Evolutionary conservation across 2,113 vertebrate species (phyloP).

Genomic region (Zapornia atra): DNA sequence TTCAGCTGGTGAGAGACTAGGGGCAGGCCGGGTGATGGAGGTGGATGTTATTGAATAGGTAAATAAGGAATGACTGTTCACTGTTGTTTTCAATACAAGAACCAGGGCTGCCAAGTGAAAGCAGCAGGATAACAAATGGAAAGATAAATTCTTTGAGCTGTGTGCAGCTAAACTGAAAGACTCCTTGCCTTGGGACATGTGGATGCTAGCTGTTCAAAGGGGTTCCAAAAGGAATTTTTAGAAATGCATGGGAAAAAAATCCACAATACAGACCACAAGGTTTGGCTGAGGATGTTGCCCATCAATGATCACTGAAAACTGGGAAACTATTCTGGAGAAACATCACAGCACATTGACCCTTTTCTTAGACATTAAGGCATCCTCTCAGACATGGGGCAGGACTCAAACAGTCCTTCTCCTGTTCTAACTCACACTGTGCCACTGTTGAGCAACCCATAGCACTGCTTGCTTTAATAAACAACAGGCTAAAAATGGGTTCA

Average conservation of each 20-base stretch:
- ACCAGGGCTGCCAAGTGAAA: background rate
- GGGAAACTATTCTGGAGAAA: background rate
- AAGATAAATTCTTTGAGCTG: background rate
- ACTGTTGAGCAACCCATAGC: background rate
- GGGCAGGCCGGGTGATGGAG: background rate
- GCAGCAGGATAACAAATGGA: background rate
- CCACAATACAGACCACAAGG: background rate
- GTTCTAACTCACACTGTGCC: background rate
- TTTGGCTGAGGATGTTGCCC: background rate
- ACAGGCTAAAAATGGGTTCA: background rate
- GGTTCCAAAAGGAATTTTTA: background rate
- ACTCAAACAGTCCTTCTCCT: rapidly evolving
- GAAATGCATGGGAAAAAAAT: background rate
- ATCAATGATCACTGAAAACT: background rate
- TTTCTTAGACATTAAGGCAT: background rate
- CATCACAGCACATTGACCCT: rapidly evolving
- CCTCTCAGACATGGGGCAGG: background rate
- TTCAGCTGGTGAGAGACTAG: background rate
- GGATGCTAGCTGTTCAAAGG: background rate
- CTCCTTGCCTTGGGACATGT: background rate
- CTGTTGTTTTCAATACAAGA: background rate
- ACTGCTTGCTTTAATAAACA: background rate
- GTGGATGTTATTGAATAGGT: background rate
- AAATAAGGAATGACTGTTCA: background rate
- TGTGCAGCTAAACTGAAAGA: background rate